Evolutionary conservation across 2,888 invertebrate species (phyloP).

Genomic region (Leptopterna dolabrata): DNA sequence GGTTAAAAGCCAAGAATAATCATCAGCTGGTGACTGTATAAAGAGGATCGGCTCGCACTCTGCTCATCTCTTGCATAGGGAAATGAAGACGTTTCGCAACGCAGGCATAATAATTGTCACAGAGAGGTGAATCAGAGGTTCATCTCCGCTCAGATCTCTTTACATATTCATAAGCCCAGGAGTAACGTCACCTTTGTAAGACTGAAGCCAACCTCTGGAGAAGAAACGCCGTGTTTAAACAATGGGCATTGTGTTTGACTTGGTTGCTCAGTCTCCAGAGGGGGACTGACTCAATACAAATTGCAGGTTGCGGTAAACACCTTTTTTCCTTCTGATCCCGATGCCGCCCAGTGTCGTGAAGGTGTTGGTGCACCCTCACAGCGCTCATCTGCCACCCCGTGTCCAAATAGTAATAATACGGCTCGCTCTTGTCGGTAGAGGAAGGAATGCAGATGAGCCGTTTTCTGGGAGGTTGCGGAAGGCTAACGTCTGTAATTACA

Average conservation of each 20-base stretch:
- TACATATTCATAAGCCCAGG: conserved; percentile 43
- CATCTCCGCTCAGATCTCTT: neutral
- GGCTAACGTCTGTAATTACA: neutral
- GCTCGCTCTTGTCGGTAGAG: neutral
- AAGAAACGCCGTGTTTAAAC: conserved; percentile 46
- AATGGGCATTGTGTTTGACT: conserved; percentile 49
- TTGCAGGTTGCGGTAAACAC: conserved; percentile 49
- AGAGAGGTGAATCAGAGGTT: conserved; percentile 29
- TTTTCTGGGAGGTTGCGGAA: neutral
- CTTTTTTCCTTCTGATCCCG: conserved; percentile 46
- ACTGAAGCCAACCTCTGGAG: neutral
- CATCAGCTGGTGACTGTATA: conserved; percentile 16
- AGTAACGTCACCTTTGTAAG: conserved; percentile 33
- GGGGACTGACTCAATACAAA: conserved; percentile 42
- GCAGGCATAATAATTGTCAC: conserved; percentile 26
- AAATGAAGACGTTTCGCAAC: conserved; percentile 49
- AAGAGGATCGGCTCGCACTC: conserved; percentile 7
- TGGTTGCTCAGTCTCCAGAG: conserved; percentile 2
- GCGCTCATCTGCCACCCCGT: neutral
- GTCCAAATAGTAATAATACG: conserved; percentile 27
- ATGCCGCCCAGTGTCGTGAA: conserved; percentile 15
- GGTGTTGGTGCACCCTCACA: neutral
- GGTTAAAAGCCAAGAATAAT: neutral
- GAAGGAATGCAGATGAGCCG: neutral
- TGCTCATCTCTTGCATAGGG: conserved; percentile 34